A percentile compares a stretch with the other conserved stretches of the same genome.
Evolutionary conservation across 2,888 invertebrate genomes (phyloP).

Genomic region (Eupelmus urozonus): DNA sequence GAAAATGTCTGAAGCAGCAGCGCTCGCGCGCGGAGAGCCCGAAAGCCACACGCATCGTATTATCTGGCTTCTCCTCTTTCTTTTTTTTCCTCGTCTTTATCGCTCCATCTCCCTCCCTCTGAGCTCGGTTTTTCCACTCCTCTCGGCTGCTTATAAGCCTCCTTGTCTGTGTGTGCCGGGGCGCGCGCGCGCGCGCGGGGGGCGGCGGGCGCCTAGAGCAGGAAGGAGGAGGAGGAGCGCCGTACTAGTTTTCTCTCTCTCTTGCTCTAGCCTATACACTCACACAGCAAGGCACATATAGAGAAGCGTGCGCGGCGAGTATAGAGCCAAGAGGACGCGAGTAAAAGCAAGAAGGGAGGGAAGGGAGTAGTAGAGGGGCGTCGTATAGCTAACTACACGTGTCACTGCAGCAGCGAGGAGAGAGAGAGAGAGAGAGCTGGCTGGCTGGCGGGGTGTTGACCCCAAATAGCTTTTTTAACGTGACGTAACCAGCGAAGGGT

Average conservation of each 20-base stretch:
- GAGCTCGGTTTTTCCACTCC: background rate
- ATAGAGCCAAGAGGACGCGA: conserved; percentile 5
- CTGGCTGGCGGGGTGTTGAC: conserved; percentile 82
- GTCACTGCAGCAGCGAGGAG: conserved; percentile 78
- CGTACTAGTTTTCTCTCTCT: conserved; percentile 7
- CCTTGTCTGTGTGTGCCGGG: too few species aligned
- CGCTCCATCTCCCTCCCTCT: background rate
- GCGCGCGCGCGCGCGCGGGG: conserved; percentile 22
- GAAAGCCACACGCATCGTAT: background rate
- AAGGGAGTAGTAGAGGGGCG: background rate
- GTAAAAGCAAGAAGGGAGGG: conserved; percentile 53
- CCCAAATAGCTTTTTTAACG: conserved; percentile 76
- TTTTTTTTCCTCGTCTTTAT: background rate
- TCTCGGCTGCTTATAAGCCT: background rate
- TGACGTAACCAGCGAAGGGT: conserved; percentile 75
- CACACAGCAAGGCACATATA: background rate
- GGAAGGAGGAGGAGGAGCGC: conserved; percentile 12
- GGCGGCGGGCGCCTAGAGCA: background rate
- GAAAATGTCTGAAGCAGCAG: background rate
- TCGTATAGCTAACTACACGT: conserved; percentile 75
- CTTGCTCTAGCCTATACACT: background rate
- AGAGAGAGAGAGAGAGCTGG: too few species aligned
- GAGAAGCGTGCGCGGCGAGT: background rate
- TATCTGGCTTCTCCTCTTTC: background rate
- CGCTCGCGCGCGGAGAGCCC: background rate